phyloP scores from a whole-genome alignment of 2,113 vertebrate species.

The Bos indicus region DNA sequence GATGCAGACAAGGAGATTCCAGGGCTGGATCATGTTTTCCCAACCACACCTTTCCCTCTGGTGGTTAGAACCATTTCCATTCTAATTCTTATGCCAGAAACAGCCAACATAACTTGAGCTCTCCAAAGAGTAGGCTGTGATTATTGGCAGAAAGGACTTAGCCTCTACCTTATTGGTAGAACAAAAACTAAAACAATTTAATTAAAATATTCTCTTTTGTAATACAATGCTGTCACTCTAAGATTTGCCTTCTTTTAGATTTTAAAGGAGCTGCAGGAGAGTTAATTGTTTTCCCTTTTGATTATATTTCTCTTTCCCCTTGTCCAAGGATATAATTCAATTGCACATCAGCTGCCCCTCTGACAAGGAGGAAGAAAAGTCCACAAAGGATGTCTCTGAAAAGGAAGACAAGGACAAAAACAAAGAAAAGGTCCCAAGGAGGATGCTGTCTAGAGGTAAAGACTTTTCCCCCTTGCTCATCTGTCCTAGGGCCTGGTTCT shows the following conservation, averaged over 20 bases:
- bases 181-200: conserved; percentile 30
- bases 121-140: not conserved
- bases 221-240: not conserved
- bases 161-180: not conserved
- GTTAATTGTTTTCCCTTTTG: not conserved
- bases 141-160: not conserved
- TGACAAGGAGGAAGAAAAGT: conserved; percentile 98
- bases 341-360: conserved; percentile 98
- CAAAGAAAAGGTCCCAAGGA: conserved; percentile 93
- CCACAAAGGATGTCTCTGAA: conserved; percentile 93
- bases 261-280: not conserved
- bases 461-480: not conserved
- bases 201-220: conserved; percentile 20
- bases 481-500: not conserved
- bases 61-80: conserved; percentile 12
- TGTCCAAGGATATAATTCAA: conserved; percentile 93
- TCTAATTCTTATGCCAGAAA: not conserved
- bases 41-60: not conserved
- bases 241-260: not conserved
- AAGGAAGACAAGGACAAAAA: conserved; percentile 97
- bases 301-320: conserved; percentile 21
- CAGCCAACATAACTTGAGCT: conserved; percentile 21
- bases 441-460: conserved; percentile 97
- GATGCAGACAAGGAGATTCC: not conserved
- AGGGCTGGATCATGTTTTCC: not conserved